These are phyloP conservation scores for Archips xylosteana DNA, from an alignment of 2,888 invertebrate species.

Conservation along the genomic window DNA sequence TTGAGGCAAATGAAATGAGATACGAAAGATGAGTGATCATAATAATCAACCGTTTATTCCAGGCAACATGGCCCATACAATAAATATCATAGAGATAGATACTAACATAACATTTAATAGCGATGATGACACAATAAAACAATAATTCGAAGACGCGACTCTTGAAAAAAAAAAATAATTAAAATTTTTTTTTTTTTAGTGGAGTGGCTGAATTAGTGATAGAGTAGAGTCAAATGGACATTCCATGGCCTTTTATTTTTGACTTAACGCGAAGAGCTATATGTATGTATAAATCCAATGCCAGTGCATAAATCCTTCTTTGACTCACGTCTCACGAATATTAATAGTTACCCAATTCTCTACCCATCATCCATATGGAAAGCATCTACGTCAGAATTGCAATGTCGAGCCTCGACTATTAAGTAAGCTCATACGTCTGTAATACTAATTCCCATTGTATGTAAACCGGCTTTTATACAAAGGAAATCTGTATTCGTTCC, in stretches of 20 bases:
- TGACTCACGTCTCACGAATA: background rate
- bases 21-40: too few relatives aligned
- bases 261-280: background rate
- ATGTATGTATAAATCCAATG: background rate
- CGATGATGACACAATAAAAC: too few relatives aligned
- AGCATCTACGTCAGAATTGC: conserved; percentile 19
- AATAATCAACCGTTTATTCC: too few relatives aligned
- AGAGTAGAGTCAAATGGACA: background rate
- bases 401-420: conserved; percentile 39
- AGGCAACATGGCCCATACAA: too few relatives aligned
- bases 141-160: too few relatives aligned
- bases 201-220: too few relatives aligned
- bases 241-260: too few relatives aligned
- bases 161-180: too few relatives aligned
- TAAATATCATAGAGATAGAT: too few relatives aligned
- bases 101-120: too few relatives aligned
- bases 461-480: conserved; percentile 58
- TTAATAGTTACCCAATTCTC: conserved; percentile 7
- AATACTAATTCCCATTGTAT: conserved; percentile 52
- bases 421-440: conserved; percentile 46
- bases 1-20: too few relatives aligned
- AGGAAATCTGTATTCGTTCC: conserved; percentile 68
- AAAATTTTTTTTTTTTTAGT: too few relatives aligned
- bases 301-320: background rate
- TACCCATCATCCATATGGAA: conserved; percentile 20